A percentile compares a stretch with the other conserved stretches of the same genome.
Conservation (phyloP, 2,113 vertebrate species). For the Vulpes lagopus region DNA sequence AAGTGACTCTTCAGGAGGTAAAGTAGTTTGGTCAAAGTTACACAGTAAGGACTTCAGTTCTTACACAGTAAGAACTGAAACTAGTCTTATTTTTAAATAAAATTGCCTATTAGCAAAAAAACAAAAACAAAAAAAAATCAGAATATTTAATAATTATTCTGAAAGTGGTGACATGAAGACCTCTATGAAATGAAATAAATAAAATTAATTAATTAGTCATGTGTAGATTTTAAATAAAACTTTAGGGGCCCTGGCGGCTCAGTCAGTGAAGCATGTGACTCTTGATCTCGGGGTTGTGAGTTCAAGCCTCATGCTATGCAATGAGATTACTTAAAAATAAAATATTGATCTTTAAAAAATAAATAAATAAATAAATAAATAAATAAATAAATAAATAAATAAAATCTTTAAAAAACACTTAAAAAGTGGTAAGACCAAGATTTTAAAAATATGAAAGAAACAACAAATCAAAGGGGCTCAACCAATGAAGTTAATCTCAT, state of each 20-base stretch:
- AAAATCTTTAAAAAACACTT: not conserved
- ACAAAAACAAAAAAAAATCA: not conserved
- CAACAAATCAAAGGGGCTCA: not conserved
- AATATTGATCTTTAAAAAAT: not conserved
- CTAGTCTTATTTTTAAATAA: not conserved
- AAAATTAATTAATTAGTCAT: not conserved
- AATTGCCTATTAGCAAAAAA: not conserved
- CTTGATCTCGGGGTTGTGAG: not conserved
- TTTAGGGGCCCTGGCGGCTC: not conserved
- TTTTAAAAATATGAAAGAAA: not conserved
- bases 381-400: not conserved
- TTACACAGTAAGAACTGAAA: not conserved
- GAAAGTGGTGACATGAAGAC: not conserved
- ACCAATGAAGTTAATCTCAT: not conserved
- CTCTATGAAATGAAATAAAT: not conserved
- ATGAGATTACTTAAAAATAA: not conserved
- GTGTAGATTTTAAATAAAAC: not conserved
- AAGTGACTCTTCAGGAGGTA: not conserved
- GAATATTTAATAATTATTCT: constrained; percentile 13
- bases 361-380: no score
- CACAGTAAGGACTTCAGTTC: not conserved
- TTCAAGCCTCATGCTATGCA: not conserved
- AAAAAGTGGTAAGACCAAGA: not conserved
- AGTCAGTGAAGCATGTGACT: not conserved
- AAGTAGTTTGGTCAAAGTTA: not conserved